Evolutionary conservation across 2,113 vertebrate genomes (phyloP).

Genomic region (Hippoglossus stenolepis): DNA sequence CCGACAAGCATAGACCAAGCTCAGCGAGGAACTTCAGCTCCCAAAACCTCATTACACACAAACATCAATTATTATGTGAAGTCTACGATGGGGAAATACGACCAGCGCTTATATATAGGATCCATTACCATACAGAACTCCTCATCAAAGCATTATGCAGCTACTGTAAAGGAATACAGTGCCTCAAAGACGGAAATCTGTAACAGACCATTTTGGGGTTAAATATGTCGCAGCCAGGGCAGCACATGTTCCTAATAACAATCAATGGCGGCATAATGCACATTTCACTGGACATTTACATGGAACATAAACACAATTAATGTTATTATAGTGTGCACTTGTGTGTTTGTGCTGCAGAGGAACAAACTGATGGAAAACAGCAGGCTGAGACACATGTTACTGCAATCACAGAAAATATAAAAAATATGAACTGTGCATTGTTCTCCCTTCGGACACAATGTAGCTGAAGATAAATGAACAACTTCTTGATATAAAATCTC

Average conservation of each 20-base stretch:
- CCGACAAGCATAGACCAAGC: no score
- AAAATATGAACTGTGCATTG: no score
- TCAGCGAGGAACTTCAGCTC: no score
- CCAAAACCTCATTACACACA: no score
- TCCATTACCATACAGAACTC: no score
- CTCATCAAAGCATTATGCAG: no score
- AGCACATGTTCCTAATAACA: constrained; percentile 1
- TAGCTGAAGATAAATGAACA: background rate
- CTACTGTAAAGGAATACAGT: no score
- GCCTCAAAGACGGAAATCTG: no score
- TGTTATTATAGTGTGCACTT: background rate
- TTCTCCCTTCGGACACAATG: background rate
- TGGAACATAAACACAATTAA: background rate
- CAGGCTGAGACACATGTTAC: background rate
- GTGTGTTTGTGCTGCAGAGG: background rate
- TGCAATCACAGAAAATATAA: background rate
- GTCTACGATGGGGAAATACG: no score
- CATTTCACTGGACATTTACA: background rate
- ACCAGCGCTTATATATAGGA: no score
- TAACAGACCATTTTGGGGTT: background rate
- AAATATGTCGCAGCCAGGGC: background rate
- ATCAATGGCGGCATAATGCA: background rate
- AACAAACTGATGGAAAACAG: background rate
- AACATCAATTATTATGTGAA: no score
- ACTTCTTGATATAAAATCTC: no score